Base-by-base conservation (phyloP, 2,113 vertebrate genomes). In the Delphinus delphis region DNA sequence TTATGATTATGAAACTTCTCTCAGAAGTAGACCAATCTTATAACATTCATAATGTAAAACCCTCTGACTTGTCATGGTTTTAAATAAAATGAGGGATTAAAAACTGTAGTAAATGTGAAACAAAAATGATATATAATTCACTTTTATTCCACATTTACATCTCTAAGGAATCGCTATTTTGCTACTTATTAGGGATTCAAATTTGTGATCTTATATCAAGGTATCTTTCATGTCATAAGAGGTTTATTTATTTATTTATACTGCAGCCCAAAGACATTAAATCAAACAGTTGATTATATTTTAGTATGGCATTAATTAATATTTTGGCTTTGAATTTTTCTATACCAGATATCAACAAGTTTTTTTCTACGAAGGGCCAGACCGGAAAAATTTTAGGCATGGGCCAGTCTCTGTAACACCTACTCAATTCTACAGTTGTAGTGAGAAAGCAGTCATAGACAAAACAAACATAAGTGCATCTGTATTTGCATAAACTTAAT, bases 41-140 rank as follows among this genome's bases (percentile, higher is more conserved):
- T 44, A 68, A 2, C 7, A 81, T 17, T 50, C 63, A 93, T 79
- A 85, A 93, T 38, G 10, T 58, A 88, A 86, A 85, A 58, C 23
- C 36, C 44, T 65, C 7, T 76, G 53, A 58, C 18, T 38, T 83
- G 60, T 55, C 77, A n/a, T 67, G 11, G 5, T 55, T 92, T 92
- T 89, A 93, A 85, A 68, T 95, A 5, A 92, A 95, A 65, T 80
- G 44, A 80, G 4, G 47, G 38, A 76, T 13, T 84, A 84, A 86
- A 76, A 74, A 36, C 31, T 93, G 3, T 62, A 95, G 25, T 88
- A 36, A 62, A 55, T 84, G 31, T 68, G 44, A 3, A 65, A 76
- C 60, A 92, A 80, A 23, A 28, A 17, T 85, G 8, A 96, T 77
- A 50, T 28, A 38, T 33, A 33, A 58, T 53, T 55, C 50, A 80